phyloP scores from a whole-genome alignment of 2,797 vertebrate genomes.

The Coreius guichenoti region DNA sequence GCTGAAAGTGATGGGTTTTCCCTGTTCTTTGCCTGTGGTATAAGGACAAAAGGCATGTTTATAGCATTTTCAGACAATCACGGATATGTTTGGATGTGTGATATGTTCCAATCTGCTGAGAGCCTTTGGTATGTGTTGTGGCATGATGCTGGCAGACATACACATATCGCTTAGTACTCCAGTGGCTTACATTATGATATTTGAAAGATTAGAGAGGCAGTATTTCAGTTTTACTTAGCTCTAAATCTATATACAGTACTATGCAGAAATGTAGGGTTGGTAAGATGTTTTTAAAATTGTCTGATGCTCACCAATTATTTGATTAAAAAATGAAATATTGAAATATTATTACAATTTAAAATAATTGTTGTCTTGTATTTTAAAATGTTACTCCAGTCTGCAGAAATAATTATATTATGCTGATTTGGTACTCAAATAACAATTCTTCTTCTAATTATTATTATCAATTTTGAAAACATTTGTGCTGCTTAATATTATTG shows the following conservation, averaged over 20 bases:
- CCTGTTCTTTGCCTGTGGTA: not conserved
- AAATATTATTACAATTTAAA: too few relatives aligned
- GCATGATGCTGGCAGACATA: not conserved
- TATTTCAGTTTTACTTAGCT: not conserved
- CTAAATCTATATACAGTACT: not conserved
- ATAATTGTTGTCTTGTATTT: too few relatives aligned
- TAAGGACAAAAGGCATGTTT: constrained; percentile 13
- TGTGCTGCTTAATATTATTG: too few relatives aligned
- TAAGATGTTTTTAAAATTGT: not conserved
- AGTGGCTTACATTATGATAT: not conserved
- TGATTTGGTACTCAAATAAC: too few relatives aligned
- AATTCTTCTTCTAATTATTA: too few relatives aligned
- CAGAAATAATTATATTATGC: too few relatives aligned
- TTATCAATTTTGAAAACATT: too few relatives aligned
- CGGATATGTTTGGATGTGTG: constrained; percentile 16
- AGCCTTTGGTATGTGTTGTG: not conserved
- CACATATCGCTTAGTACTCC: not conserved
- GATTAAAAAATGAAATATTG: not conserved
- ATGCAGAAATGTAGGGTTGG: not conserved
- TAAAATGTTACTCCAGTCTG: too few relatives aligned
- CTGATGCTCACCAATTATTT: not conserved
- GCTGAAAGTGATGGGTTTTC: constrained; percentile 5
- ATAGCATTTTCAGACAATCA: not conserved
- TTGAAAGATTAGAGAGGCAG: not conserved
- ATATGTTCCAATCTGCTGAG: constrained; percentile 14